These are phyloP conservation scores for Acropora yongei DNA, from an alignment of 64 coral and sea anemone genomes.

Conservation along the genomic window DNA sequence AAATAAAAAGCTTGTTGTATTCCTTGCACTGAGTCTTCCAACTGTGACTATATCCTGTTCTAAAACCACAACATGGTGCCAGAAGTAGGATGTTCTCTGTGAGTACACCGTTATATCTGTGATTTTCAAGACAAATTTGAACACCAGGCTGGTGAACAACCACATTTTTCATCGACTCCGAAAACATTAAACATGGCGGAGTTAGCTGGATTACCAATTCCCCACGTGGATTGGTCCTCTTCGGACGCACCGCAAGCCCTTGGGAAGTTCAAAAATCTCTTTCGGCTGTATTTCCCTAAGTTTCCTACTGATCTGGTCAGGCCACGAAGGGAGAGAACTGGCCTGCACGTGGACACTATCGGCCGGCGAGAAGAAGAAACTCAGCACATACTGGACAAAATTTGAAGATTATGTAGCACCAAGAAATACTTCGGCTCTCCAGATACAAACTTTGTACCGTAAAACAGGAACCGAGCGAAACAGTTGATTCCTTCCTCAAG, in stretches of 20 bases:
- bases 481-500: constrained; percentile 71
- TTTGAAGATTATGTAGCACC: constrained; percentile 76
- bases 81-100: constrained; percentile 41
- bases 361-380: constrained; percentile 39
- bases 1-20: neutral
- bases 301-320: constrained; percentile 63
- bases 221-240: constrained; percentile 53
- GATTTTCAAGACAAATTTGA: neutral
- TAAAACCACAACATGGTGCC: constrained; percentile 67
- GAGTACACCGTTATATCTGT: neutral
- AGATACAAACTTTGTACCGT: constrained; percentile 65
- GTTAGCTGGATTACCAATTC: constrained; percentile 54
- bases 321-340: constrained; percentile 82
- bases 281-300: constrained; percentile 67
- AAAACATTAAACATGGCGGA: constrained; percentile 48
- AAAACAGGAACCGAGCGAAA: constrained; percentile 45
- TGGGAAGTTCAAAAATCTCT: constrained; percentile 74
- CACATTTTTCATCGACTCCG: neutral
- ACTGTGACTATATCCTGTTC: constrained; percentile 2
- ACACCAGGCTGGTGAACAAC: constrained; percentile 49
- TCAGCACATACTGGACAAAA: constrained; percentile 68
- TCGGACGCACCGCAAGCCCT: constrained; percentile 67
- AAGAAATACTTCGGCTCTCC: constrained; percentile 74
- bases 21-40: neutral
- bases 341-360: constrained; percentile 24